Percentiles rank a stretch among this genome's conserved stretches.
Conservation (phyloP, 1,140 invertebrate species). For the Pachypeltis micranthus region DNA sequence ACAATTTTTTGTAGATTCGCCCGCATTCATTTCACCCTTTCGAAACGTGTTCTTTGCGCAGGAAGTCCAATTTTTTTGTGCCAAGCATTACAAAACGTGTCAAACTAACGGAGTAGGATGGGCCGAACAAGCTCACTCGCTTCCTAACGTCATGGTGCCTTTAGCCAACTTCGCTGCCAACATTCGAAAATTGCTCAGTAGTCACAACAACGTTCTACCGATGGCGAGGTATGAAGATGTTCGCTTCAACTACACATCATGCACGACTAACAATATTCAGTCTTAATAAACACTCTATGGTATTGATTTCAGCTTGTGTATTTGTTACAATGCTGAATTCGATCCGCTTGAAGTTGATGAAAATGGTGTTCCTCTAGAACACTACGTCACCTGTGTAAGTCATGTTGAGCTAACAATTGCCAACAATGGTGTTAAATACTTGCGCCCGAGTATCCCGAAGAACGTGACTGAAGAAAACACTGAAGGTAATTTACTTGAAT, state of each 20-base stretch:
- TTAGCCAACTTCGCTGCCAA: constrained; percentile 49
- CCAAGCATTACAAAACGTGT: constrained; percentile 40
- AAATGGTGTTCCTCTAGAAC: constrained; percentile 69
- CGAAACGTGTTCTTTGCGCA: too few relatives aligned
- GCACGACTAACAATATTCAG: too few relatives aligned
- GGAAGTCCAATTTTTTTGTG: constrained; percentile 44
- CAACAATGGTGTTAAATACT: constrained; percentile 39
- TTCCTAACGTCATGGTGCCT: constrained; percentile 61
- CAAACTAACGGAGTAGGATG: constrained; percentile 47
- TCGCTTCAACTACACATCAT: neutral
- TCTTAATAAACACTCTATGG: neutral
- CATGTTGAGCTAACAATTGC: constrained; percentile 52
- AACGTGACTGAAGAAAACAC: constrained; percentile 8
- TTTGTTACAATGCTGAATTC: constrained; percentile 65
- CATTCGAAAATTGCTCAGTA: constrained; percentile 50
- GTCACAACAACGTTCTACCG: constrained; percentile 57
- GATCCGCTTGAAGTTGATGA: constrained; percentile 41
- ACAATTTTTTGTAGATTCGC: too few relatives aligned
- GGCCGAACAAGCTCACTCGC: constrained; percentile 52
- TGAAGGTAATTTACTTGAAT: constrained; percentile 17
- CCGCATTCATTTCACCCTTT: too few relatives aligned
- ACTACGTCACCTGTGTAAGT: constrained; percentile 70
- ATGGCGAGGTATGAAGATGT: constrained; percentile 46
- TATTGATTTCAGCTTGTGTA: constrained; percentile 48
- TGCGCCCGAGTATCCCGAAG: constrained; percentile 23